A percentile compares a stretch with the other conserved stretches of the same genome.
Conservation (phyloP, 2,113 vertebrate genomes). For the Chamaea fasciata region DNA sequence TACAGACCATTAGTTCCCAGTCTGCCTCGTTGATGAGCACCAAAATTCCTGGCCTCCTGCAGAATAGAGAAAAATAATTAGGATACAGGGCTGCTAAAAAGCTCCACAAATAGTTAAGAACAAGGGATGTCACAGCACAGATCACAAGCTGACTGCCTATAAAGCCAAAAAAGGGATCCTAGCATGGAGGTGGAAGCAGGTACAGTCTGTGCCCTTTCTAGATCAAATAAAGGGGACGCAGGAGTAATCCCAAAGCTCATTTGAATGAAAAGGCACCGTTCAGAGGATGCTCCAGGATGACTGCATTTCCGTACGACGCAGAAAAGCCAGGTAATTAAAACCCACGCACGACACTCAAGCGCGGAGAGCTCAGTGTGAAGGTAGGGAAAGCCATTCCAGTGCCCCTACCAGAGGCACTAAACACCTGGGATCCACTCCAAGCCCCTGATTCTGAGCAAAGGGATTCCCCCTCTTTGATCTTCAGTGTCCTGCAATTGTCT, state of each 20-base stretch:
- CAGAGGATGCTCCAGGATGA: neutral
- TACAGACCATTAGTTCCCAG: constrained; percentile 97
- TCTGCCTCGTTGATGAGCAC: constrained; percentile 97
- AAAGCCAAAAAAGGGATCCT: constrained; percentile 6
- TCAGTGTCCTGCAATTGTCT: constrained; percentile 45
- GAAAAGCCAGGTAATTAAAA: constrained; percentile 51
- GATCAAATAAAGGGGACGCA: constrained; percentile 50
- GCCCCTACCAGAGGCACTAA: neutral
- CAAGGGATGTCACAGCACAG: neutral
- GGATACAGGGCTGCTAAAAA: constrained; percentile 11
- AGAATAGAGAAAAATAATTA: constrained; percentile 59
- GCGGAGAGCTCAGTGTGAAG: neutral
- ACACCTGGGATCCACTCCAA: constrained; percentile 22
- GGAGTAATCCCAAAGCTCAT: constrained; percentile 40
- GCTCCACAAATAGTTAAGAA: constrained; percentile 34
- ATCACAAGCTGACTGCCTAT: neutral
- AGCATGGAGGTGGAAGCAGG: constrained; percentile 19
- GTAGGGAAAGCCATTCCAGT: neutral
- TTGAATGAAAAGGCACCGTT: constrained; percentile 34
- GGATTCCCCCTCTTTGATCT: constrained; percentile 65
- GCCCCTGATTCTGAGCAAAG: constrained; percentile 22
- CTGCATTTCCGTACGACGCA: neutral
- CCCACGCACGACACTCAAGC: neutral
- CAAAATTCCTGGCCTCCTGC: constrained; percentile 94
- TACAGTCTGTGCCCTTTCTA: constrained; percentile 22